These are phyloP conservation scores for Spodoptera picta DNA, from an alignment of 2,888 invertebrate species.

Conservation along the genomic window DNA sequence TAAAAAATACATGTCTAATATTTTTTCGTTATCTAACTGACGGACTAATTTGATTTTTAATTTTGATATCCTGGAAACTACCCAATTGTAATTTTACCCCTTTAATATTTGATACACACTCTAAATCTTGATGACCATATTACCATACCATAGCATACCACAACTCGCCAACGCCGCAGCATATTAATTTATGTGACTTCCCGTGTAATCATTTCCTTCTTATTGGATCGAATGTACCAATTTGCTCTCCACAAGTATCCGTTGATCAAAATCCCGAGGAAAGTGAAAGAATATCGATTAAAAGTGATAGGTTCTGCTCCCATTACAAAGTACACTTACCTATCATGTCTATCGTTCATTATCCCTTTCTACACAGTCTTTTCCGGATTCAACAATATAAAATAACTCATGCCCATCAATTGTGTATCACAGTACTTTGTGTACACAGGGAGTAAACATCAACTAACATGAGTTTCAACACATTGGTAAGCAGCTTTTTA, in stretches of 20 bases:
- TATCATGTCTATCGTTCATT: slow-evolving; percentile 43
- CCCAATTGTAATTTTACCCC: too few species aligned
- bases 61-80: too few species aligned
- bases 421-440: slow-evolving; percentile 66
- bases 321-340: slow-evolving; percentile 44
- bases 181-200: too few species aligned
- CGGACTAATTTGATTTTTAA: too few species aligned
- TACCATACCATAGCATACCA: too few species aligned
- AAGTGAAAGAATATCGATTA: slow-evolving; percentile 57
- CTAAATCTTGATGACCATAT: too few species aligned
- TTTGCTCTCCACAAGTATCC: not conserved
- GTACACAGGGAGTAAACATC: slow-evolving; percentile 47
- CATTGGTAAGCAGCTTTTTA: slow-evolving; percentile 68
- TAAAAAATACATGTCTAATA: too few species aligned
- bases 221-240: not conserved
- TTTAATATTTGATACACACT: too few species aligned
- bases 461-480: slow-evolving; percentile 70
- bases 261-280: slow-evolving; percentile 17
- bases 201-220: too few species aligned
- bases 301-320: slow-evolving; percentile 52
- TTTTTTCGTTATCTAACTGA: too few species aligned
- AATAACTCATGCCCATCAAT: slow-evolving; percentile 61
- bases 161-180: too few species aligned
- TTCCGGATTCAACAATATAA: slow-evolving; percentile 82
- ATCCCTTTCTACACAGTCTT: slow-evolving; percentile 78